A percentile compares a stretch with the other conserved stretches of the same genome.
phyloP scores from a whole-genome alignment of 2,888 invertebrate genomes.

The Melanotus villosus region DNA sequence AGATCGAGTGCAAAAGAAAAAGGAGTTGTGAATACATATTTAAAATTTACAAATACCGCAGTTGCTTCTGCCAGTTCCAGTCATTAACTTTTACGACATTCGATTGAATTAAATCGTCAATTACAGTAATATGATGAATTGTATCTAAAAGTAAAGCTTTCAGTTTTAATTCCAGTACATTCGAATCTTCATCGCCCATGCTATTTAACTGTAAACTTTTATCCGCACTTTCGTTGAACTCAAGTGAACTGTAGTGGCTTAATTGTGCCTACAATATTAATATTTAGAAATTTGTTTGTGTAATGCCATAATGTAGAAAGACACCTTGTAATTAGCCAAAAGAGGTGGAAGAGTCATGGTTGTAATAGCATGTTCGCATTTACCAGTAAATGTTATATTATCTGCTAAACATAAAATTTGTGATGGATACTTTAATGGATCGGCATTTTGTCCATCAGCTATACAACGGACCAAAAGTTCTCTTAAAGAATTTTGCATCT shows the following conservation, averaged over 20 bases:
- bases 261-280: conserved; percentile 67
- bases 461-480: conserved; percentile 75
- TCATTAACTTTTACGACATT: conserved; percentile 78
- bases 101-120: conserved; percentile 81
- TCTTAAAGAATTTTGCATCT: conserved; percentile 85
- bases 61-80: conserved; percentile 97
- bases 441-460: conserved; percentile 70
- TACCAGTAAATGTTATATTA: conserved; percentile 87
- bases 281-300: not conserved
- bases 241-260: conserved; percentile 69
- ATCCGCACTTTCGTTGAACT: conserved; percentile 58
- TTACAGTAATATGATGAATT: conserved; percentile 89
- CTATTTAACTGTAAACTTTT: conserved; percentile 40
- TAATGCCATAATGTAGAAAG: not conserved
- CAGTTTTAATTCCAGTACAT: conserved; percentile 79
- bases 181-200: conserved; percentile 53
- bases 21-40: not conserved
- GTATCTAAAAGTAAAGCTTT: conserved; percentile 94
- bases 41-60: conserved; percentile 73
- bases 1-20: not conserved
- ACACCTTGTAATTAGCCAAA: conserved; percentile 69
- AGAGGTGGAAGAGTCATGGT: conserved; percentile 74
- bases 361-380: conserved; percentile 85
- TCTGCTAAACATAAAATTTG: conserved; percentile 91
- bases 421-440: conserved; percentile 77